Evolutionary conservation across 2,113 vertebrate genomes (phyloP), one percentile per base, ranked within the genome.

Genomic region (Natator depressus): DNA sequence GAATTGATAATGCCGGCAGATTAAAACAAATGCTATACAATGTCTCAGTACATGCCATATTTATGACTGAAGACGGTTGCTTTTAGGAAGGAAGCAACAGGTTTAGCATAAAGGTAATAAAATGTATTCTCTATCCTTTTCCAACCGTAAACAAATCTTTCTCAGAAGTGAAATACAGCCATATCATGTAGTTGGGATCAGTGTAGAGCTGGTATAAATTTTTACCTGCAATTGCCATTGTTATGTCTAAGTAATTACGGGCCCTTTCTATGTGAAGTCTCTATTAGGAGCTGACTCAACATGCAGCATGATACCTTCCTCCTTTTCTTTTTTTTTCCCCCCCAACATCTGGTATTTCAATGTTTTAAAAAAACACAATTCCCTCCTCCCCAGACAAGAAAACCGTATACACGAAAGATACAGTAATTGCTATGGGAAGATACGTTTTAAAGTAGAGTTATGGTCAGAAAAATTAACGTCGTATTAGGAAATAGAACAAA

Each of bases 1-100:
- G 62, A 92, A 81, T 31, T 76, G 62, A 54, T 85, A 93, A 95
- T 27, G 78, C 47, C 69, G 0, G 51, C 62, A 89, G 80, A 91
- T 80, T 92, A 94, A 93, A 91, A 55, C 9, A 89, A 89, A 22
- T 0, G n/a, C 38, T 87, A 25, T 10, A 22, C 31, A 80, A 54
- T 49, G 19, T 5, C 27, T 65, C 10, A 31, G 20, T 29, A 88
- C 42, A 51, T 62, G 59, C 14, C 31, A 1, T 53, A 55, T 42
- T 84, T 89, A 69, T 29, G 42, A 10, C 13, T 93, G 47, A 62
- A 51, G 79, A 76, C 31, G 29, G 35, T 35, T 19, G 13, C 7
- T 86, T 94, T 65, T 13, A 91, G 59, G 46, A 95, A 82, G 35
- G 55, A 94, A 8, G 53, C 42, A 86, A 22, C 1, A 87, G 4